Conservation (phyloP, 2,888 invertebrate genomes). For the Macrosoma leucophasiata region DNA sequence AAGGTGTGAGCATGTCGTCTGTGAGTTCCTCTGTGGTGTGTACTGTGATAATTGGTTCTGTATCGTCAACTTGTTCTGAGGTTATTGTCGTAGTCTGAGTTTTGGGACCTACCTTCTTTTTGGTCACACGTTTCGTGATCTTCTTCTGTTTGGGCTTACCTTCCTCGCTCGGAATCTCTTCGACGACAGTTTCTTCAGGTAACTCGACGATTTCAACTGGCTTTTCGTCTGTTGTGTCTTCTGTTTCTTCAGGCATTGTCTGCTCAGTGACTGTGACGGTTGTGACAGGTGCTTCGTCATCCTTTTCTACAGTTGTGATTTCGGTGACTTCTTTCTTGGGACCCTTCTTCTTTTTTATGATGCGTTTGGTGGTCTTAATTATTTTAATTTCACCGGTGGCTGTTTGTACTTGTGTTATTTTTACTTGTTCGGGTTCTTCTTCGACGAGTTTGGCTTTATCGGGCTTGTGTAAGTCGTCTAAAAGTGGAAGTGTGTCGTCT, state of each 20-base stretch:
- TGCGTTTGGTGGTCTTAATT: conserved; percentile 34
- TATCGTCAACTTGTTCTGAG: too few species aligned
- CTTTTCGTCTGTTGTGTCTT: too few species aligned
- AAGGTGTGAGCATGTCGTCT: too few species aligned
- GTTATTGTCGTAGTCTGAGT: too few species aligned
- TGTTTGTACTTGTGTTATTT: conserved; percentile 26
- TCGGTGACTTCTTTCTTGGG: conserved; percentile 28
- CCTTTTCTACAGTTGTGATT: conserved; percentile 28
- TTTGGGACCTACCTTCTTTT: too few species aligned
- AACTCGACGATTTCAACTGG: conserved; percentile 31
- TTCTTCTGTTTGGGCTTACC: conserved; percentile 23
- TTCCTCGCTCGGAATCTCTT: conserved; percentile 19
- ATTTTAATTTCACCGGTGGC: conserved; percentile 33
- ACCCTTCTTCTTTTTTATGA: conserved; percentile 33
- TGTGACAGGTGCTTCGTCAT: conserved; percentile 29
- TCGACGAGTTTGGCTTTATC: too few species aligned
- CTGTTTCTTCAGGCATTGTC: conserved; percentile 40
- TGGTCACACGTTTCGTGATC: conserved; percentile 34
- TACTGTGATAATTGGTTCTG: too few species aligned
- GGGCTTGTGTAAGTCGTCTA: too few species aligned
- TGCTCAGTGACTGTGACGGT: conserved; percentile 24
- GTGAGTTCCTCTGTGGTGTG: too few species aligned
- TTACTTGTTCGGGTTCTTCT: conserved; percentile 27
- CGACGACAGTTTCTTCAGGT: conserved; percentile 27
- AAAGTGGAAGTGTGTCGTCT: too few species aligned